Evolutionary conservation across 1,140 invertebrate species (phyloP).

Genomic region (Drosophila hydei): DNA sequence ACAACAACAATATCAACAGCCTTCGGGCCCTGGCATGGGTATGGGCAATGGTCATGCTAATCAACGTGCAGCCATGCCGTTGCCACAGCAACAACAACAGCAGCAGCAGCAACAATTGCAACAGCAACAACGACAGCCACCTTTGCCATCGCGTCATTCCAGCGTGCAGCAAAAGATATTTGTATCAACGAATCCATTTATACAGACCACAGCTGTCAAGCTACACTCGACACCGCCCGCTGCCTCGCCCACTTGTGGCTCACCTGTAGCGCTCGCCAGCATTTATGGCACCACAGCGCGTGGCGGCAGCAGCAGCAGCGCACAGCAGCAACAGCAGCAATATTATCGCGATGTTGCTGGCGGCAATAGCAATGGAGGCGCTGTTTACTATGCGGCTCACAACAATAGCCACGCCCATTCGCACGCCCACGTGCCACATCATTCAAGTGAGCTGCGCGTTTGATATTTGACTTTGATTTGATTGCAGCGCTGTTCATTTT

Average conservation of each 20-base stretch:
- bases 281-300: constrained; percentile 74
- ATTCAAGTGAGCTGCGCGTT: constrained; percentile 80
- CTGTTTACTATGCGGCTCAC: constrained; percentile 54
- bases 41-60: constrained; percentile 56
- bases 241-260: constrained; percentile 75
- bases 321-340: constrained; percentile 54
- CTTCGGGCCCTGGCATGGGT: constrained; percentile 58
- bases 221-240: constrained; percentile 57
- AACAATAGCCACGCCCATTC: constrained; percentile 52
- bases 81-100: constrained; percentile 69
- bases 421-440: constrained; percentile 53
- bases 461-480: constrained; percentile 49
- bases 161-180: constrained; percentile 84
- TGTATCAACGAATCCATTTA: constrained; percentile 84
- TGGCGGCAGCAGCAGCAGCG: constrained; percentile 23
- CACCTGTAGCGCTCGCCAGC: constrained; percentile 62
- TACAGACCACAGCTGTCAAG: constrained; percentile 81
- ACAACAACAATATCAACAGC: constrained; percentile 81
- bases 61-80: constrained; percentile 73
- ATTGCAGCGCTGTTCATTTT: constrained; percentile 47
- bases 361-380: constrained; percentile 63
- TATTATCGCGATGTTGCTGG: constrained; percentile 68
- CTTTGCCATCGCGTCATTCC: constrained; percentile 77
- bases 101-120: constrained; percentile 39
- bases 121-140: constrained; percentile 71